Percentiles rank a stretch among this genome's conserved stretches.
Evolutionary conservation across 2,888 invertebrate genomes (phyloP).

Genomic region (Cabera pusaria): DNA sequence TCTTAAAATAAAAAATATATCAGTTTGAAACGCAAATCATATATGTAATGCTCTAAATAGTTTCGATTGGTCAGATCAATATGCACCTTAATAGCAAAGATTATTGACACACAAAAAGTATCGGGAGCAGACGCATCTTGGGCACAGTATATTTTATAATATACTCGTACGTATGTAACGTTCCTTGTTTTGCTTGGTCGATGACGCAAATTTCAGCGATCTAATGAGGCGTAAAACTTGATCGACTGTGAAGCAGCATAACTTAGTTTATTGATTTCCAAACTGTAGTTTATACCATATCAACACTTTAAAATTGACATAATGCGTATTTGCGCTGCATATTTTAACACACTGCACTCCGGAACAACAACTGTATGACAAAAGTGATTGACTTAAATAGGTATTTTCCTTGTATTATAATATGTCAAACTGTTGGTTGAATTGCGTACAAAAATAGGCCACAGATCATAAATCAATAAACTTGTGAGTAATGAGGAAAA

Average conservation of each 20-base stretch:
- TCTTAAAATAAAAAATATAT: constrained; percentile 53
- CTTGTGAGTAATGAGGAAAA: background rate
- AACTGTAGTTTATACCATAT: constrained; percentile 31
- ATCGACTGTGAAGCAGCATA: constrained; percentile 41
- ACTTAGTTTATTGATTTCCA: constrained; percentile 42
- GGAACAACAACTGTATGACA: no score
- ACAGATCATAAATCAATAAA: constrained; percentile 5
- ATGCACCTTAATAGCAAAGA: constrained; percentile 2
- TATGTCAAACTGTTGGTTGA: no score
- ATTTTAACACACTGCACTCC: no score
- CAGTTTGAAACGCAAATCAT: constrained; percentile 38
- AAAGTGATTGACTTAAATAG: no score
- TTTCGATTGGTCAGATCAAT: constrained; percentile 19
- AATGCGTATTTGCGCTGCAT: no score
- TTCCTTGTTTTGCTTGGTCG: no score
- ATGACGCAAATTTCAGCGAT: constrained; percentile 30
- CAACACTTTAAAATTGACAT: no score
- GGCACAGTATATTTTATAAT: no score
- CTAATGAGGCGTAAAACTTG: constrained; percentile 45
- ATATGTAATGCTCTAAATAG: constrained; percentile 29
- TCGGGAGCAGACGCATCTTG: no score
- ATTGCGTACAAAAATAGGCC: constrained; percentile 2
- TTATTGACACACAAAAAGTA: constrained; percentile 8
- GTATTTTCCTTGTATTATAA: no score
- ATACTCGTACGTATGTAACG: no score